Percentiles rank a stretch among this genome's conserved stretches.
Evolutionary conservation across 2,797 vertebrate genomes (phyloP).

Genomic region (Esox lucius): DNA sequence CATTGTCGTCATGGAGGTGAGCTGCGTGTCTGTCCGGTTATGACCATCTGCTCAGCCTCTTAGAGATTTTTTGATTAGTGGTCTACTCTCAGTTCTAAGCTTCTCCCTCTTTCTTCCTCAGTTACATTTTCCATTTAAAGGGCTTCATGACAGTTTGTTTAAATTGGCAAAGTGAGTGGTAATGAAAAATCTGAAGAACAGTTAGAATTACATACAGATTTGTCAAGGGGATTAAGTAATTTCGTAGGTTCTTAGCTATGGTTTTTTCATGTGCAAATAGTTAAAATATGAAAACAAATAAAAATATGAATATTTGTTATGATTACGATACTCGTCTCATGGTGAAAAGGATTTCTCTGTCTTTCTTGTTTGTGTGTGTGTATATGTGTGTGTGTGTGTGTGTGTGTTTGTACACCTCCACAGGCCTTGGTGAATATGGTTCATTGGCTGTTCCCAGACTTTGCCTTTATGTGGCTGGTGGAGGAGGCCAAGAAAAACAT

Average conservation of each 20-base stretch:
- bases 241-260: no score
- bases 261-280: no score
- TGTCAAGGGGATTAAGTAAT: no score
- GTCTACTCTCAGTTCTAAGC: background rate
- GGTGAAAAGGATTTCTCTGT: background rate
- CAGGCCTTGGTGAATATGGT: slow-evolving; percentile 85
- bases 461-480: slow-evolving; percentile 96
- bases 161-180: no score
- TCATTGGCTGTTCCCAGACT: slow-evolving; percentile 93
- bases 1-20: slow-evolving; percentile 94
- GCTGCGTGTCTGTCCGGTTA: slow-evolving; percentile 6
- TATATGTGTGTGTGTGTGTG: background rate
- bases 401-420: slow-evolving; percentile 16
- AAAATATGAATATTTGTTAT: no score
- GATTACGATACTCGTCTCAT: no score
- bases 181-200: no score
- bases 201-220: no score
- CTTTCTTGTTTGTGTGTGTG: slow-evolving; percentile 12
- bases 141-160: no score
- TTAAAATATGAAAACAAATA: no score
- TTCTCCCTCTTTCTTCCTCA: no score
- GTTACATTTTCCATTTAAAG: no score
- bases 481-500: slow-evolving; percentile 98
- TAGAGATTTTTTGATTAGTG: background rate
- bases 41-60: background rate